Percentiles rank a stretch among this genome's conserved stretches.
Evolutionary conservation across 1,140 invertebrate genomes (phyloP).

Genomic region (Akabosia matsudoensis): DNA sequence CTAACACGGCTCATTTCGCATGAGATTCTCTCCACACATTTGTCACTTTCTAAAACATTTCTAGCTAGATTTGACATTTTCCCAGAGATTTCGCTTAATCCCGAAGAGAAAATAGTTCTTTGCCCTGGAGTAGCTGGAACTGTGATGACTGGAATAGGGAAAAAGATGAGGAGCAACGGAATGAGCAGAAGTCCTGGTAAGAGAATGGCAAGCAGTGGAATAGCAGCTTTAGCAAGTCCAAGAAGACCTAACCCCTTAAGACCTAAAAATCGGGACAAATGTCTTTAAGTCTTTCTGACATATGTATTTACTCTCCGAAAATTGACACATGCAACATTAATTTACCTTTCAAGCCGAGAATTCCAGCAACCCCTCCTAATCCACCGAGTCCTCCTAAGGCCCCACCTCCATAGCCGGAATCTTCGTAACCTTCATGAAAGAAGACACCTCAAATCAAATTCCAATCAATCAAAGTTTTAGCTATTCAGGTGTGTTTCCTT

Average conservation of each 20-base stretch:
- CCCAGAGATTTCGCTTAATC: conserved; percentile 35
- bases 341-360: conserved; percentile 37
- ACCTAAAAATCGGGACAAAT: no score
- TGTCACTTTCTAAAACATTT: conserved; percentile 42
- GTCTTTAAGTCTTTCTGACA: no score
- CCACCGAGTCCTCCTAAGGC: conserved; percentile 35
- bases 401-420: conserved; percentile 27
- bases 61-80: conserved; percentile 39
- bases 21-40: conserved; percentile 42
- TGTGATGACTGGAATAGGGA: conserved; percentile 44
- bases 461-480: no score
- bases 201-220: conserved; percentile 34
- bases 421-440: conserved; percentile 31
- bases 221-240: conserved; percentile 30
- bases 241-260: conserved; percentile 36
- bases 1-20: conserved; percentile 41
- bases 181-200: conserved; percentile 36
- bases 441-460: conserved; percentile 23
- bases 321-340: no score
- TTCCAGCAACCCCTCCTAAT: conserved; percentile 10
- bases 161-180: conserved; percentile 38
- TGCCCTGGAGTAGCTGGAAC: conserved; percentile 30
- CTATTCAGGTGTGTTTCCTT: background rate
- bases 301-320: no score
- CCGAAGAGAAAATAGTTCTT: conserved; percentile 3